Base-by-base conservation (phyloP, 1,140 invertebrate species). In the Limonius californicus region DNA sequence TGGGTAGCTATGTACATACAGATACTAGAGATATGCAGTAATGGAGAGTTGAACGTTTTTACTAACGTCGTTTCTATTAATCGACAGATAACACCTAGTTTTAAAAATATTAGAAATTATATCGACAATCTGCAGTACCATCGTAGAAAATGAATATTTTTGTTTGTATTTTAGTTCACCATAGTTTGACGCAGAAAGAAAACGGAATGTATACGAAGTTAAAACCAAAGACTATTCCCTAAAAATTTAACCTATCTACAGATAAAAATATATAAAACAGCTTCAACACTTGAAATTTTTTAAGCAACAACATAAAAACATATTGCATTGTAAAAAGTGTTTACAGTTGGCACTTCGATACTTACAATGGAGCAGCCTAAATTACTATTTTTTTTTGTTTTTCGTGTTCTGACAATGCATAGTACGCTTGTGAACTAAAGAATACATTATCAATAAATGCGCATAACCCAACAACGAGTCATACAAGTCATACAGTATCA, bases 1-100 rank as follows among this genome's bases (percentile, higher is more conserved):
- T 50, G 45, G 16, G 45, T 50, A 50, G 45, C 45, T 50, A 50
- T 50, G 45, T 50, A 50, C 45, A 50, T 19, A 50, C 16, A 50
- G 16, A 50, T 2, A 50, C 19, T 7, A 50, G n/a, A 50, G 45
- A 50, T 50, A 50, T 50, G 45, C 45, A 50, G 20, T 19, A 50
- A 50, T 50, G 16, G 45, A 50, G 20, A 19, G 42, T 27, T 27
- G 23, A 39, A 39, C 35, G n/a, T 14, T 39, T 39, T 39, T 39
- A 39, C n/a, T 12, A 39, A 39, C n/a, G 8, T 39, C n/a, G 2
- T 39, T 12, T 39, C 8, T 39, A 39, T 2, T 12, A 39, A 6
- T 39, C n/a, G 45, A 39, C 16, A 50, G 19, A 50, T 50, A 50
- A 50, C n/a, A 50, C 19, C 16, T 50, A 50, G 16, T 21, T 4